Conservation (phyloP, 2,113 vertebrate genomes). For the Podiceps cristatus region DNA sequence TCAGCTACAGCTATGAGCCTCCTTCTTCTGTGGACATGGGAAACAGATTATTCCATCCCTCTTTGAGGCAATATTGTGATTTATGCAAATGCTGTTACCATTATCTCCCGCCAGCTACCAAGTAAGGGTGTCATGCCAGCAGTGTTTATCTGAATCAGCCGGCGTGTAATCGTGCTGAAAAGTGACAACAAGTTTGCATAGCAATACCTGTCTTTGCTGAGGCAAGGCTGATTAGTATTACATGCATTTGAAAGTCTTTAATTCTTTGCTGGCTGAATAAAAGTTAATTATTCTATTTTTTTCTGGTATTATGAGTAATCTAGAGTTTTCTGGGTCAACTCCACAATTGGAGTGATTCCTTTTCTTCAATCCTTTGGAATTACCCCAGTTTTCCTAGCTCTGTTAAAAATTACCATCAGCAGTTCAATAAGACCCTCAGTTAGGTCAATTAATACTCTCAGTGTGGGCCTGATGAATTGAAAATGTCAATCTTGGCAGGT, state of each 20-base stretch:
- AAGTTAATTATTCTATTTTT: neutral
- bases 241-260: neutral
- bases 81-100: neutral
- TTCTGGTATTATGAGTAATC: neutral
- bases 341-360: neutral
- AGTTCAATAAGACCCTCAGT: neutral
- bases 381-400: neutral
- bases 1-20: neutral
- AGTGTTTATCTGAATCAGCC: neutral
- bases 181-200: neutral
- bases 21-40: accelerated
- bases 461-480: neutral
- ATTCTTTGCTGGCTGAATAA: neutral
- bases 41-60: neutral
- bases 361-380: neutral
- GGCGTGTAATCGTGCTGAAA: neutral
- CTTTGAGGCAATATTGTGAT: neutral
- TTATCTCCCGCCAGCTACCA: neutral
- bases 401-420: neutral
- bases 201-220: neutral
- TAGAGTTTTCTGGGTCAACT: neutral
- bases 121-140: neutral
- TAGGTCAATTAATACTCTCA: neutral
- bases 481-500: neutral
- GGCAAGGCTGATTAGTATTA: neutral